phyloP scores from a whole-genome alignment of 1,140 invertebrate genomes.

The Uloborus diversus region DNA sequence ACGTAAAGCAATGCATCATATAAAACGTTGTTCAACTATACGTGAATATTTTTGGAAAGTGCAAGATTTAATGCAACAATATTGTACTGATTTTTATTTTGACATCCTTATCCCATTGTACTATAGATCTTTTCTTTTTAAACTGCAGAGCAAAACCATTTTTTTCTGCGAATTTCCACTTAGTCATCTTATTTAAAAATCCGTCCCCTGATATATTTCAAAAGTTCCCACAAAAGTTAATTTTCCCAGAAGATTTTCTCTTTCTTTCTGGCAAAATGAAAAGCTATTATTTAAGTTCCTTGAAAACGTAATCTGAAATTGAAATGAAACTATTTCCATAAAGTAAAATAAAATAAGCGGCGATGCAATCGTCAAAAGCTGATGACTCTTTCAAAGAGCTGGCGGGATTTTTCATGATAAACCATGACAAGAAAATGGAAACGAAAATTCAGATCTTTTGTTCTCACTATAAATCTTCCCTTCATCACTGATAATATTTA shows the following conservation, averaged over 20 bases:
- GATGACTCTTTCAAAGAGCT: neutral
- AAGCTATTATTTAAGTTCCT: neutral
- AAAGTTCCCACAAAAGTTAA: neutral
- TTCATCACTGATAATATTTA: neutral
- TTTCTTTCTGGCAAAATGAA: neutral
- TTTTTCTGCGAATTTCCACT: too few relatives aligned
- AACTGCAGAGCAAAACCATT: too few relatives aligned
- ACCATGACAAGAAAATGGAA: neutral
- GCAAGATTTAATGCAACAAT: too few relatives aligned
- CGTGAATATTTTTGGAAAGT: too few relatives aligned
- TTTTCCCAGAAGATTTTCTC: neutral
- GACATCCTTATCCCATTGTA: too few relatives aligned
- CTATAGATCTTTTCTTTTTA: too few relatives aligned
- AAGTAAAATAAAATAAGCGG: neutral
- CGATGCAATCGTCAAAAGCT: neutral
- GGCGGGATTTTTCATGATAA: neutral
- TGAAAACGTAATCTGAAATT: constrained; percentile 9
- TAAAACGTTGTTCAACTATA: too few relatives aligned
- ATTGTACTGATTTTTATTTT: too few relatives aligned
- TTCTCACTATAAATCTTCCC: neutral
- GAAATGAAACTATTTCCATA: constrained; percentile 17
- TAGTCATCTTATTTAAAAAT: neutral
- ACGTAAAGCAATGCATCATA: too few relatives aligned
- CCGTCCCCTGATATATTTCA: neutral
- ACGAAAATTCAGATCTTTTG: neutral